Conservation (phyloP, 2,888 invertebrate species). For the Mayetiola destructor region DNA sequence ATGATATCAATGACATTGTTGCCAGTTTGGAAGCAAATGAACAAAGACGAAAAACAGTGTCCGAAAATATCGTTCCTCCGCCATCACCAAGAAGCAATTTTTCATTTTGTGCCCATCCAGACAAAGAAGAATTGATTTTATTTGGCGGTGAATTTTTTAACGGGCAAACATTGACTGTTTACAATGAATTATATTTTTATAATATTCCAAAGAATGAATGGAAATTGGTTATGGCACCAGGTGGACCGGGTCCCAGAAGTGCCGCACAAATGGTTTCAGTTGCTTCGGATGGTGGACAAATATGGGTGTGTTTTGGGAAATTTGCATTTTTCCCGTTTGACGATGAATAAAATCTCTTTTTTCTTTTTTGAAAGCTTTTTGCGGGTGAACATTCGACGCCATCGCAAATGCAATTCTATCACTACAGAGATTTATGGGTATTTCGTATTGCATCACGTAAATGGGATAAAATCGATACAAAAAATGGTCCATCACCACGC, state of each 20-base stretch:
- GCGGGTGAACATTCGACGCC: constrained; percentile 89
- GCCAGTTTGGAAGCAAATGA: constrained; percentile 66
- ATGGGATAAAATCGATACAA: constrained; percentile 69
- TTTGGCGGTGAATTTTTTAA: constrained; percentile 88
- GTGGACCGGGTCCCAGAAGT: constrained; percentile 76
- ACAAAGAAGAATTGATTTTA: constrained; percentile 73
- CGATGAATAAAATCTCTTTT: neutral
- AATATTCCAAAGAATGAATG: constrained; percentile 67
- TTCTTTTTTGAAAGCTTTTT: constrained; percentile 38
- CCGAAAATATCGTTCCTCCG: constrained; percentile 46
- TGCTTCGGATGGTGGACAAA: constrained; percentile 48
- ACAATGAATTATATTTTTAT: constrained; percentile 73
- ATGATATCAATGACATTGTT: constrained; percentile 67
- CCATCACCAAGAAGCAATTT: constrained; percentile 70
- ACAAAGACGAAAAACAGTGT: constrained; percentile 48
- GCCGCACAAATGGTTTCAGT: constrained; percentile 74
- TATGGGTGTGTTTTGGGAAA: constrained; percentile 39
- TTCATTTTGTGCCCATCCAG: constrained; percentile 66
- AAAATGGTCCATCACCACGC: constrained; percentile 67
- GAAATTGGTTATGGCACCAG: constrained; percentile 64
- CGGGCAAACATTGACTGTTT: constrained; percentile 71
- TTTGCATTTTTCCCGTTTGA: neutral
- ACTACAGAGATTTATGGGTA: constrained; percentile 84
- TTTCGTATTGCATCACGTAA: constrained; percentile 56
- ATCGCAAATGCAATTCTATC: constrained; percentile 81